Percentiles rank a stretch among this genome's conserved stretches.
phyloP scores from a whole-genome alignment of 2,888 invertebrate species.

The Clanis bilineata region DNA sequence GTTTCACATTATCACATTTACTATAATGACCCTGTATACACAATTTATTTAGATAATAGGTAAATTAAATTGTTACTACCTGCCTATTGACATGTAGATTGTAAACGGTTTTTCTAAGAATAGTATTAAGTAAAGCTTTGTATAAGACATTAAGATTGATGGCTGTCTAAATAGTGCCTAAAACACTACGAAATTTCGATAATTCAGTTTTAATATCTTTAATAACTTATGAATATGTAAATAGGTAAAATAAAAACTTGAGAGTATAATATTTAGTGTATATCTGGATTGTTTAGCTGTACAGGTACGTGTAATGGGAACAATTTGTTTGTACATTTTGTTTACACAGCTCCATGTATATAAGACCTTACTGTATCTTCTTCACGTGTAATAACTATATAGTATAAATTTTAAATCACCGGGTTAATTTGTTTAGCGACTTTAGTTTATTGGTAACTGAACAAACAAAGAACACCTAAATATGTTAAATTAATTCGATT shows the following conservation, averaged over 20 bases:
- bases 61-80: slow-evolving; percentile 73
- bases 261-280: slow-evolving; percentile 59
- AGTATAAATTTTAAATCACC: not conserved
- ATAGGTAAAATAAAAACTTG: slow-evolving; percentile 57
- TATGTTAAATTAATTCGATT: not conserved
- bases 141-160: slow-evolving; percentile 80
- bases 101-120: slow-evolving; percentile 64
- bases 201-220: slow-evolving; percentile 77
- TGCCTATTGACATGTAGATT: slow-evolving; percentile 79
- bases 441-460: not conserved
- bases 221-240: slow-evolving; percentile 68
- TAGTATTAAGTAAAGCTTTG: slow-evolving; percentile 73
- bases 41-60: slow-evolving; percentile 59
- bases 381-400: not conserved
- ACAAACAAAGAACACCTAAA: not conserved
- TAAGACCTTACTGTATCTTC: not conserved
- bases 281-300: slow-evolving; percentile 59
- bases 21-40: slow-evolving; percentile 44
- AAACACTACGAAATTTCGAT: slow-evolving; percentile 81
- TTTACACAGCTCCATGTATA: slow-evolving; percentile 11
- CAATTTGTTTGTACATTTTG: slow-evolving; percentile 66
- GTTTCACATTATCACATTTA: slow-evolving; percentile 25
- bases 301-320: slow-evolving; percentile 69
- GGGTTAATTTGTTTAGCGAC: not conserved
- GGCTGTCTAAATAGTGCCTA: slow-evolving; percentile 83